Base-by-base conservation (phyloP, 2,888 invertebrate species). In the Napeogenes sylphis region DNA sequence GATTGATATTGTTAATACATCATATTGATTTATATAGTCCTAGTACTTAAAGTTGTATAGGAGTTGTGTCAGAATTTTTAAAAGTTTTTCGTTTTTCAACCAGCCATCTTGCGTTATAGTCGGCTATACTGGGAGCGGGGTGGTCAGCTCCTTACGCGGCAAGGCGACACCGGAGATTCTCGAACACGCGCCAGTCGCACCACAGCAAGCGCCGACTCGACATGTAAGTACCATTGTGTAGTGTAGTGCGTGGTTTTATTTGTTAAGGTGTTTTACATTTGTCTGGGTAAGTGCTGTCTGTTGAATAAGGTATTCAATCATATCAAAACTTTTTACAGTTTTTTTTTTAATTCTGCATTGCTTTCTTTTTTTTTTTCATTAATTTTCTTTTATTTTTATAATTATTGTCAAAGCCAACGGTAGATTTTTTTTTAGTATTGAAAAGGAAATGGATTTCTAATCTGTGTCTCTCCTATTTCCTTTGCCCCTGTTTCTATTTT, bases 191-290 rank as follows among this genome's bases (percentile, higher is more conserved):
- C 85, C 90, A 90, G 90, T 90, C 90, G 90, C 90, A 87, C 85
- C 89, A 89, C 88, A 90, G 90, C 89, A 78, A 85, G 88, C 90
- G 90, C 87, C 90, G 90, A 90, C 90, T 90, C 90, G 87, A 90
- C 87, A 90, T 90, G 90, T 90, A 90, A 90, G 90, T 90, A 90
- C 76, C 78, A 75, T 77, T 82, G 85, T 87, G 86, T 71, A 70
- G 74, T 80, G 84, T 84, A 84, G 79, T 79, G 73, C 81, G 81
- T 83, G 82, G 71, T 79, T 77, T 77, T 80, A 80, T 82, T 74
- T 74, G 61, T 65, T 58, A 51, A 66, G 58, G 68, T 68, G 69
- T 57, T 55, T 65, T 65, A 45, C 55, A 47, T 55, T 46, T 45
- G 38, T 57, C 45, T 51, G 2, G 13, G 38, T 33, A 6, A 47